Percentiles rank a stretch among this genome's conserved stretches.
Conservation (phyloP, 37 sponge, comb jelly and placozoan genomes). For the Diacarnus erythraeanus region DNA sequence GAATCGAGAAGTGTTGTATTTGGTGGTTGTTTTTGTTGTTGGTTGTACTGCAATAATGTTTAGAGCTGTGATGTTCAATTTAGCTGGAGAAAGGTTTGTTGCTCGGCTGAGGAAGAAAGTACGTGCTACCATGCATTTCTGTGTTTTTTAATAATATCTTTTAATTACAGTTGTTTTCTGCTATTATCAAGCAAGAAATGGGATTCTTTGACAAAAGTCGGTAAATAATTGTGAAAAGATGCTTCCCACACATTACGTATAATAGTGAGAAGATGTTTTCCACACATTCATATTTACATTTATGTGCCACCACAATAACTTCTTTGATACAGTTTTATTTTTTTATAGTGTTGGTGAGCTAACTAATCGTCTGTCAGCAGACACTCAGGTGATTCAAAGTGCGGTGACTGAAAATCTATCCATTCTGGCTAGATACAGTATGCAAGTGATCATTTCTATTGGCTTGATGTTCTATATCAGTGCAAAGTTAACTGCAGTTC, state of each 20-base stretch:
- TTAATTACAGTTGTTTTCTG: slow-evolving; percentile 58
- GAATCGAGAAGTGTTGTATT: slow-evolving; percentile 53
- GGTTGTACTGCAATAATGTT: slow-evolving; percentile 55
- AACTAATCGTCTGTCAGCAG: slow-evolving; percentile 76
- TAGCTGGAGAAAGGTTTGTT: slow-evolving; percentile 80
- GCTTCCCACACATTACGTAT: too few species aligned
- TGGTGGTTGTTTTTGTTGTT: slow-evolving; percentile 62
- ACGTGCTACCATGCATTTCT: slow-evolving; percentile 1
- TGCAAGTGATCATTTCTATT: slow-evolving; percentile 68
- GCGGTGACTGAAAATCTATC: slow-evolving; percentile 78
- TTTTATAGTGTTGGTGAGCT: slow-evolving; percentile 72
- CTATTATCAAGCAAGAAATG: slow-evolving; percentile 79
- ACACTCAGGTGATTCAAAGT: slow-evolving; percentile 82
- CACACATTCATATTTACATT: too few species aligned
- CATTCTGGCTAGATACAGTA: slow-evolving; percentile 69
- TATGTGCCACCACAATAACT: neutral
- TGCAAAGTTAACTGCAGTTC: slow-evolving; percentile 73
- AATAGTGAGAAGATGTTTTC: too few species aligned
- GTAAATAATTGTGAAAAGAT: slow-evolving; percentile 12
- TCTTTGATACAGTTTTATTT: neutral
- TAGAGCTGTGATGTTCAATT: slow-evolving; percentile 53
- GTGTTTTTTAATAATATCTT: neutral
- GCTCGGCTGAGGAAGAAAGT: slow-evolving; percentile 74
- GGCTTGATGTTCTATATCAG: slow-evolving; percentile 82
- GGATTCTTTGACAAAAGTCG: slow-evolving; percentile 87